Percentiles rank a stretch among this genome's conserved stretches.
Evolutionary conservation across 2,113 vertebrate species (phyloP).

Genomic region (Marmota flaviventris): DNA sequence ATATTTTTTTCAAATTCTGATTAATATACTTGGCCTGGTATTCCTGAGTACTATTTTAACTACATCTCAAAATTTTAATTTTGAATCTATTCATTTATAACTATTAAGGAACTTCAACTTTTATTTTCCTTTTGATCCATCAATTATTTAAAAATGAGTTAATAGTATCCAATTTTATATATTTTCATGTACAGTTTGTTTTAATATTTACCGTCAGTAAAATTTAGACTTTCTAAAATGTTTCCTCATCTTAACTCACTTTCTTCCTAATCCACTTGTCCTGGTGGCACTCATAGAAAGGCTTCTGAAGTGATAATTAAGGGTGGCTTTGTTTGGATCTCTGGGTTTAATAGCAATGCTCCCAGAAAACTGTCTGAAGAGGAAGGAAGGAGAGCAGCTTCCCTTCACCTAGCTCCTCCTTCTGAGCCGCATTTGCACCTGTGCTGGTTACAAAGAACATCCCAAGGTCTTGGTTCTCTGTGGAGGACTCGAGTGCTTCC

Average conservation of each 20-base stretch:
- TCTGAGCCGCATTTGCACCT: background rate
- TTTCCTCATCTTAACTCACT: background rate
- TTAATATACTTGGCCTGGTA: background rate
- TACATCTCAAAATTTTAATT: constrained; percentile 49
- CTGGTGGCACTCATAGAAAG: background rate
- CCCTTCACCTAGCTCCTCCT: background rate
- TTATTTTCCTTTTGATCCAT: constrained; percentile 15
- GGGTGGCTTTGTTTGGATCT: background rate
- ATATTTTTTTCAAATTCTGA: background rate
- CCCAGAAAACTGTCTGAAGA: background rate
- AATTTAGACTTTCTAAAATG: background rate
- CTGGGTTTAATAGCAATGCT: background rate
- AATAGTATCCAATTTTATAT: background rate
- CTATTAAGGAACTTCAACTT: background rate
- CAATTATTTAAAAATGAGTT: constrained; percentile 27
- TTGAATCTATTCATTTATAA: constrained; percentile 16
- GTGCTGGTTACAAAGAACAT: background rate
- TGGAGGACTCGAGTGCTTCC: background rate
- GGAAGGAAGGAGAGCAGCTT: background rate
- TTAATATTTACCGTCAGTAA: constrained; percentile 40
- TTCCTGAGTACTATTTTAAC: constrained; percentile 1
- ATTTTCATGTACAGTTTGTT: constrained; percentile 1
- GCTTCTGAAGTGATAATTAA: background rate
- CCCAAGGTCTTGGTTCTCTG: background rate
- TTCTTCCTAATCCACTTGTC: background rate